Conservation (phyloP, 2,113 vertebrate genomes). For the Lophotis ruficrista region DNA sequence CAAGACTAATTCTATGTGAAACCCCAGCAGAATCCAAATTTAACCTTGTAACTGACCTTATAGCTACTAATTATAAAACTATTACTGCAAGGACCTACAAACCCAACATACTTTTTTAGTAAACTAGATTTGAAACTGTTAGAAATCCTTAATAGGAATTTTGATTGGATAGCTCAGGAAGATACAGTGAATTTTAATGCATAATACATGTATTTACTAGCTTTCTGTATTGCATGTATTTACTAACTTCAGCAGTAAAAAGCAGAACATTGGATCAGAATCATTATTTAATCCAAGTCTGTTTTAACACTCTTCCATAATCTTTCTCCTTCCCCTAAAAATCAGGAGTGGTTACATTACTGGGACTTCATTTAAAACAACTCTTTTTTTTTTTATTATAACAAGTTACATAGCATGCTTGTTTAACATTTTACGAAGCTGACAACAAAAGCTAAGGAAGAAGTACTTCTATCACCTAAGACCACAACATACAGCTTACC, state of each 20-base stretch:
- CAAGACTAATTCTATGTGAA: not conserved
- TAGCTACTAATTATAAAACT: not conserved
- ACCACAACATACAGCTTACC: constrained; percentile 72
- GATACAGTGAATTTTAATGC: not conserved
- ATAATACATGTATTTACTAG: not conserved
- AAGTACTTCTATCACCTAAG: not conserved
- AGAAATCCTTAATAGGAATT: not conserved
- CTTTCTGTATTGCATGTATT: not conserved
- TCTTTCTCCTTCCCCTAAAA: not conserved
- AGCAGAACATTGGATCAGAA: not conserved
- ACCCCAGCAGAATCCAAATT: not conserved
- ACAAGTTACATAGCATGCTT: not conserved
- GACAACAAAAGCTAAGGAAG: not conserved
- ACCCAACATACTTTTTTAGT: not conserved
- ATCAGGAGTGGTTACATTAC: not conserved
- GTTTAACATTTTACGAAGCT: not conserved
- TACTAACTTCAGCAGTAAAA: not conserved
- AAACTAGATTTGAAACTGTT: not conserved
- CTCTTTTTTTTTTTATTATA: not conserved
- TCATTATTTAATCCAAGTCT: not conserved
- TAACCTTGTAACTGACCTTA: not conserved
- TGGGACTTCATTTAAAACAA: not conserved
- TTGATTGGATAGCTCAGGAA: not conserved
- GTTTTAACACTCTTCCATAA: not conserved
- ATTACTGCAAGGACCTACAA: constrained; percentile 1